Conservation (phyloP, 2,888 invertebrate genomes). For the Calliphora vomitoria region DNA sequence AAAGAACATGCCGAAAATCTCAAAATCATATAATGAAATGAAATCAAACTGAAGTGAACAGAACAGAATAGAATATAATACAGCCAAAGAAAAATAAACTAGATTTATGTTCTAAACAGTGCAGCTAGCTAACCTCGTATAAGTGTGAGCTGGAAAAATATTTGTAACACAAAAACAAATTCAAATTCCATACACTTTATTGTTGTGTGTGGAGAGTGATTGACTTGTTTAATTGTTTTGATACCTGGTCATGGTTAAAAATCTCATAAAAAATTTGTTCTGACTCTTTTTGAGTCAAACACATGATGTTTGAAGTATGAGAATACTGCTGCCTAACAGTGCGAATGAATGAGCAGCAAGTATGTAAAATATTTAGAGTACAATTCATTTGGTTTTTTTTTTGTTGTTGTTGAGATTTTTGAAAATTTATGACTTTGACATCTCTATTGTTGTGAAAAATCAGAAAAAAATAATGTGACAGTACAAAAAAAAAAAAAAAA, state of each 20-base stretch:
- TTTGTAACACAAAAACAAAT: conserved; percentile 30
- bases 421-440: conserved; percentile 63
- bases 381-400: conserved; percentile 14
- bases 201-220: conserved; percentile 61
- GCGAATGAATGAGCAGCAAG: conserved; percentile 47
- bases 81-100: conserved; percentile 15
- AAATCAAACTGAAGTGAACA: conserved; percentile 36
- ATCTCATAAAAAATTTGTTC: conserved; percentile 44
- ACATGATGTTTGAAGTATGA: conserved; percentile 16
- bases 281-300: conserved; percentile 11
- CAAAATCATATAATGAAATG: conserved; percentile 49
- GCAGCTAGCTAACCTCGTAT: conserved; percentile 53
- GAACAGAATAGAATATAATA: background rate
- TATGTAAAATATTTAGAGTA: conserved; percentile 58
- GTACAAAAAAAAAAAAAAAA: background rate
- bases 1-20: conserved; percentile 64
- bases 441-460: conserved; percentile 41
- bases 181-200: conserved; percentile 14
- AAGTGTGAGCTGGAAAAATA: conserved; percentile 61
- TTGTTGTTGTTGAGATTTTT: background rate
- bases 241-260: conserved; percentile 77
- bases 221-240: conserved; percentile 75
- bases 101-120: conserved; percentile 64
- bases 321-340: background rate
- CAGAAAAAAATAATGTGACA: conserved; percentile 51